These are phyloP conservation scores for Dermatemys mawii DNA, from an alignment of 2,113 vertebrate species.

Conservation along the genomic window DNA sequence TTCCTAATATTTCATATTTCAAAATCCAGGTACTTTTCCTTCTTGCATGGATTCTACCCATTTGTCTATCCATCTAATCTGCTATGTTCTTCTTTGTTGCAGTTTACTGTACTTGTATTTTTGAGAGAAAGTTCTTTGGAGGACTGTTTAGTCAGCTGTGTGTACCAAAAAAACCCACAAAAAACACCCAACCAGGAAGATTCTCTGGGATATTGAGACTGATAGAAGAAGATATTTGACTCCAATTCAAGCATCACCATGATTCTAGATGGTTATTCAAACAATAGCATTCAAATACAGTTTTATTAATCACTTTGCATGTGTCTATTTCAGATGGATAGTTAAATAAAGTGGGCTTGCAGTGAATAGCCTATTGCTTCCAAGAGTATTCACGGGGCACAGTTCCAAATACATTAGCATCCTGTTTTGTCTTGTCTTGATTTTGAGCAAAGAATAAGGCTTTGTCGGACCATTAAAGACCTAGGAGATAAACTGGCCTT, in stretches of 20 bases:
- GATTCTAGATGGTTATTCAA: neutral
- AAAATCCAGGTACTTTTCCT: neutral
- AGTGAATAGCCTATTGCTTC: constrained; percentile 30
- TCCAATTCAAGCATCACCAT: accelerated
- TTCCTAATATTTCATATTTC: neutral
- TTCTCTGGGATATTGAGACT: neutral
- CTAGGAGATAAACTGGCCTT: neutral
- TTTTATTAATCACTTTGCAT: neutral
- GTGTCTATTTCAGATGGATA: neutral
- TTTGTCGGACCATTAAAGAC: constrained; percentile 32
- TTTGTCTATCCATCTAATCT: neutral
- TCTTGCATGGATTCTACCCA: accelerated
- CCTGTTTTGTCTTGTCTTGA: neutral
- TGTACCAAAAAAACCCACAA: neutral
- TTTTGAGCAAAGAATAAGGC: constrained; percentile 21
- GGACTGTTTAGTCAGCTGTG: neutral
- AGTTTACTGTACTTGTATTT: accelerated
- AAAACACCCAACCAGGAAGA: neutral
- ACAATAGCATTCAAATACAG: neutral
- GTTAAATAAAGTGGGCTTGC: neutral
- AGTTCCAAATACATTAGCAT: constrained; percentile 30
- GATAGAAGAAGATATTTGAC: neutral
- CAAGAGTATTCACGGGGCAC: constrained; percentile 29
- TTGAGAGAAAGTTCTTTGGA: neutral
- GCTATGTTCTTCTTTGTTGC: neutral